These are phyloP conservation scores for Limonius californicus DNA, from an alignment of 1,140 invertebrate species.

Conservation along the genomic window DNA sequence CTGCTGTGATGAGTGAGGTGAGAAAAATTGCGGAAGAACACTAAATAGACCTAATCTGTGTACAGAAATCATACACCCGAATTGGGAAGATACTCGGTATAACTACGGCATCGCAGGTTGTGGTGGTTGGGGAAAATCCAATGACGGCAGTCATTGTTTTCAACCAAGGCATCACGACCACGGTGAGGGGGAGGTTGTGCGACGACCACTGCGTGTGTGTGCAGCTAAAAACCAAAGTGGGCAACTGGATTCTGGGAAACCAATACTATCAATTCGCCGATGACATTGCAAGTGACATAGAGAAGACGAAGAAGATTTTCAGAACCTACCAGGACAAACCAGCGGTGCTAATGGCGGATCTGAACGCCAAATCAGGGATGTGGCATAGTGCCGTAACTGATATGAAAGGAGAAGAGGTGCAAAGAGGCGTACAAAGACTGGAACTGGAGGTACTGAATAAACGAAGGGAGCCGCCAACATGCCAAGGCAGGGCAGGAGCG, in stretches of 20 bases:
- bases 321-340: not conserved
- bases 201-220: not conserved
- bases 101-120: not conserved
- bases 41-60: not conserved
- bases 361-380: not conserved
- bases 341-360: not conserved
- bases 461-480: not conserved
- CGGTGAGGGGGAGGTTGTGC: not conserved
- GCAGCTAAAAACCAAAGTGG: not conserved
- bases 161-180: not conserved
- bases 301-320: not conserved
- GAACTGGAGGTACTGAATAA: not conserved
- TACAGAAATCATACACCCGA: constrained; percentile 2
- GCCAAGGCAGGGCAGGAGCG: not conserved
- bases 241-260: constrained; percentile 5
- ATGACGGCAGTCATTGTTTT: not conserved
- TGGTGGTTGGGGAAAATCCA: not conserved
- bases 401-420: not conserved
- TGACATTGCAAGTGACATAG: not conserved
- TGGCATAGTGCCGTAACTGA: not conserved
- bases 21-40: not conserved
- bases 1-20: not conserved
- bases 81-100: not conserved
- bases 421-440: not conserved
- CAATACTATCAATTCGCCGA: constrained; percentile 16